Base-by-base conservation (phyloP, 2,113 vertebrate genomes). In the Anguilla japonica region DNA sequence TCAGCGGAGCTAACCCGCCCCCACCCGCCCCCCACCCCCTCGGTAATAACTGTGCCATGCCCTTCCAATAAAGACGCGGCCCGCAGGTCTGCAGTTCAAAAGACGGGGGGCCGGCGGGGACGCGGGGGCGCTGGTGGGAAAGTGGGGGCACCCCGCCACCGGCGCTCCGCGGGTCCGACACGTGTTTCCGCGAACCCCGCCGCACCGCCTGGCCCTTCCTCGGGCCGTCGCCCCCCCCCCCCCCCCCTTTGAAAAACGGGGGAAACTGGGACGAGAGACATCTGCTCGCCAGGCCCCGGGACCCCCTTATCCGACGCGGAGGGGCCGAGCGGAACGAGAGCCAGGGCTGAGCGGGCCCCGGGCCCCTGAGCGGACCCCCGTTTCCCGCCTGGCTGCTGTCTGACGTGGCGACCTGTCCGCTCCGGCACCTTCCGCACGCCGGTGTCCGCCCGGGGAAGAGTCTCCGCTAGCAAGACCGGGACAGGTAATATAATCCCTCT, bases 11-110 rank as follows among this genome's bases (percentile, higher is more conserved):
- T 93, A 93, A 92, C 93, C 93, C 91, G 90, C 39, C 60, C 83
- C 83, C 9, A 5, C 67, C 63, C 39, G 18, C 34, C 82, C 29
- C 82, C 56, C 34, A 56, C 29, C 82, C 56, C 82, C 5, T 9
- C 39, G 14, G 15, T 57, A n/a, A 92, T 91, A 91, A 92, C 93
- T 89, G 91, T 90, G 89, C 93, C 94, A 95, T 94, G 93, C 93
- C 93, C 94, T 95, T 94, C 91, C 93, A 94, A 91, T 94, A 34
- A 75, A 75, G 71, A 20, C 63, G 78, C 91, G 89, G 90, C 92
- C 1, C 79, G 91, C 92, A 91, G 92, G 92, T 91, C 89, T 89
- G 91, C 83, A 93, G 94, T 95, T 95, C 93, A 94, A 95, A 95
- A 93, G 92, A 90, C 2, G 91, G 85, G 90, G 29, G 0, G 34